Evolutionary conservation across 1,140 invertebrate species (phyloP), one percentile per base, ranked within the genome.

Genomic region (Portunus trituberculatus): DNA sequence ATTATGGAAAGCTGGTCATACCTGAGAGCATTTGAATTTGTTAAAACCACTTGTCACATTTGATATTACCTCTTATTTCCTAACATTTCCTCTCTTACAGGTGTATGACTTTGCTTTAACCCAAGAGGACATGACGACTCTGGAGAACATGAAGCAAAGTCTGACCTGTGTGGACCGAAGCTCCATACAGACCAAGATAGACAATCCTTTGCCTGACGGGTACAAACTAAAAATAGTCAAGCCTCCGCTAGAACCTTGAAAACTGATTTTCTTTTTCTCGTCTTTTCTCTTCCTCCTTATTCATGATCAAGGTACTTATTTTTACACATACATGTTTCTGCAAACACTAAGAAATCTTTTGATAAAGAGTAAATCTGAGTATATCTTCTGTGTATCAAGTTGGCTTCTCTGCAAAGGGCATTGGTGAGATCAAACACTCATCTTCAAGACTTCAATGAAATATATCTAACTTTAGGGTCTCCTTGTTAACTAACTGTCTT

Each of bases 181-280:
- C 28, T 96, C 93, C 84, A 96, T 97, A 52, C 96, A 97, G 94
- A 96, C 96, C n/a, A 97, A 96, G 93, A 96, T 97, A 95, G 97
- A 97, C 87, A 96, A 96, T 59, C 92, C 96, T 67, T 94, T 97
- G 91, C 97, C 97, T 25, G 97, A 97, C 96, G 97, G 97, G 10
- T 97, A 97, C 95, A 97, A 97, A 95, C 95, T 97, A n/a, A 95
- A 88, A 16, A 0, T 92, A n/a, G 32, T 89, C 67, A 92, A 95
- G 20, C 28, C 76, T 28, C 90, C 82, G n/a, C 29, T 32, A 16
- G 91, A 95, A 32, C 94, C 94, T 28, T 95, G 39, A 92, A 20
- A n/a, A 39, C 39, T 39, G 39, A 2, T 39, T 39, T 39, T 39
- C 39, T 39, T 39, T 39, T 39, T 39, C n/a, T n/a, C n/a, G n/a